These are phyloP conservation scores for Exephanes ischioxanthus DNA, from an alignment of 2,888 invertebrate genomes.

Conservation along the genomic window DNA sequence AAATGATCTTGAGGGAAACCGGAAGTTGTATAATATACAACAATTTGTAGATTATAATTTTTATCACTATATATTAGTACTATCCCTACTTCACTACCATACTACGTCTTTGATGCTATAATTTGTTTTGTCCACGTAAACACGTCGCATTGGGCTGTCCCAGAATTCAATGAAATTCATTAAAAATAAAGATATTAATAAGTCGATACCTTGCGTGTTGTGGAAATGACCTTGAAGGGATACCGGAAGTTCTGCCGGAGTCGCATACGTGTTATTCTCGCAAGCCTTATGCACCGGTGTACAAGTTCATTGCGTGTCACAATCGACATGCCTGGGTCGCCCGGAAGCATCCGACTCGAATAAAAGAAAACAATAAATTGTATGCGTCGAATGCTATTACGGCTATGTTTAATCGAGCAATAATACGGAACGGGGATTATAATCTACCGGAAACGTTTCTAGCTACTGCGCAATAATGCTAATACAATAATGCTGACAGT, in stretches of 20 bases:
- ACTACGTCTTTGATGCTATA: neutral
- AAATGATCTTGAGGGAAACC: too few species aligned
- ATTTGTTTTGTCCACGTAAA: neutral
- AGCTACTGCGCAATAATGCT: neutral
- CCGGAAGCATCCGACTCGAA: neutral
- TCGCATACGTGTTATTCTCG: too few species aligned
- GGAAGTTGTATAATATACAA: too few species aligned
- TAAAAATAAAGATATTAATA: neutral
- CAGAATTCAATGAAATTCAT: neutral
- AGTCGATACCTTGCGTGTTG: too few species aligned
- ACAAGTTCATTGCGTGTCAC: neutral
- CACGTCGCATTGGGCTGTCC: neutral
- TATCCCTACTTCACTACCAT: too few species aligned
- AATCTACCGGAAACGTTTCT: constrained; percentile 1
- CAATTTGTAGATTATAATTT: too few species aligned
- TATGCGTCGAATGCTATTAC: neutral
- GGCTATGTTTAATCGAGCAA: neutral
- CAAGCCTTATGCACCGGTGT: too few species aligned
- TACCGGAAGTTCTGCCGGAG: too few species aligned
- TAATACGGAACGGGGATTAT: constrained; percentile 10
- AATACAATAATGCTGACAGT: neutral
- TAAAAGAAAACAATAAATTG: neutral
- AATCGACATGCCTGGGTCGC: neutral
- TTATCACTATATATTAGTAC: too few species aligned
- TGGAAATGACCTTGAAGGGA: too few species aligned